These are phyloP conservation scores for Drosophila kanekoi DNA, from an alignment of 2,888 invertebrate genomes.

Conservation along the genomic window DNA sequence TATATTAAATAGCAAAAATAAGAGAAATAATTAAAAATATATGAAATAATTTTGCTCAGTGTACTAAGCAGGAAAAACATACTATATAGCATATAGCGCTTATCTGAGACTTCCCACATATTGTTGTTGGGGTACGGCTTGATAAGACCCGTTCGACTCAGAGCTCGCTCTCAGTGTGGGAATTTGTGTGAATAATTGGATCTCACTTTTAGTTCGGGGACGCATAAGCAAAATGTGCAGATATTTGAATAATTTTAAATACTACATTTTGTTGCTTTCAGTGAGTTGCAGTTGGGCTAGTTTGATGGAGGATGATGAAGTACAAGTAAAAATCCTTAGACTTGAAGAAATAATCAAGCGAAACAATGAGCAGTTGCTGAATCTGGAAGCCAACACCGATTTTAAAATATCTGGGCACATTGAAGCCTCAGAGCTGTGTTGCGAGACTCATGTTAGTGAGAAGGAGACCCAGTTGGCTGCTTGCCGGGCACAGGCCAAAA, in stretches of 20 bases:
- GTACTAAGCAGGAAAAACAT: not conserved
- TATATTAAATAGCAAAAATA: not conserved
- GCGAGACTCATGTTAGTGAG: not conserved
- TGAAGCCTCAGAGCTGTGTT: not conserved
- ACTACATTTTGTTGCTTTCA: not conserved
- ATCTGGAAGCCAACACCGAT: conserved; percentile 2
- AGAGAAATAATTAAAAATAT: not conserved
- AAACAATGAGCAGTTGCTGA: not conserved
- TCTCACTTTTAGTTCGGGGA: conserved; percentile 18
- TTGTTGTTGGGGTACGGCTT: not conserved
- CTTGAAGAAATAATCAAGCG: conserved; percentile 3
- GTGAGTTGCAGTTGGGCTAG: not conserved
- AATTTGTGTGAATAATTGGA: not conserved
- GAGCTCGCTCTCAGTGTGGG: not conserved
- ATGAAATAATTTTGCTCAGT: not conserved
- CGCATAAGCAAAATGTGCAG: conserved; percentile 23
- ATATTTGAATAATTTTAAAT: not conserved
- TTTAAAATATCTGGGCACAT: too few species aligned
- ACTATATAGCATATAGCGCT: not conserved
- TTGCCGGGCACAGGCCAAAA: not conserved
- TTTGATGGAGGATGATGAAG: not conserved
- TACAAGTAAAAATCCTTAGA: not conserved
- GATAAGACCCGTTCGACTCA: not conserved
- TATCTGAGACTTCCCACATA: not conserved
- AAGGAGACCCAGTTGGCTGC: not conserved